Evolutionary conservation across 2,888 invertebrate genomes (phyloP), one percentile per base, ranked within the genome.

Genomic region (Nipponacmea schrenckii): DNA sequence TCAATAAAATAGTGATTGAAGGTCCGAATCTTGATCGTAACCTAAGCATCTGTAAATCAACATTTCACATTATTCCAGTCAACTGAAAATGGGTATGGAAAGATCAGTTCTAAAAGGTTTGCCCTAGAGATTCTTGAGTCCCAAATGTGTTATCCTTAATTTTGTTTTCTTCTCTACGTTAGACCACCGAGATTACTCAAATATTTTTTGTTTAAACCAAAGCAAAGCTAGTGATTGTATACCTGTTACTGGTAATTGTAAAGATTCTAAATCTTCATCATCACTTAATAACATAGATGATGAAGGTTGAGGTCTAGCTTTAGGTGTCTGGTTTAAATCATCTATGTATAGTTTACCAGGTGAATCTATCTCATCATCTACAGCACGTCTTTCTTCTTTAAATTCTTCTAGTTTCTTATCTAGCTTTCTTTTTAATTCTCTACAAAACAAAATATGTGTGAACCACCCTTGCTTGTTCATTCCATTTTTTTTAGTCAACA

Each of bases 361-460:
- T 20, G 20, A 56, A 56, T 56, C 20, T 50, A 45, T 46, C 14
- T 26, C 17, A 26, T 39, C 48, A n/a, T 10, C 48, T 44, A 31
- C 27, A 44, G 24, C 26, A 46, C 24, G 27, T 67, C 15, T 64
- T 31, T 14, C 62, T 64, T 56, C 56, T 45, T 77, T 76, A 7
- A 82, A 66, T 62, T 82, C 81, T 64, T 78, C 74, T 48, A 76
- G 75, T 65, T 81, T 82, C 67, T 74, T 76, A 24, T 79, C 77
- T 31, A 81, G 63, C 68, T 78, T 80, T 17, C 78, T 78, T 62
- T 77, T 78, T 68, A 83, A 73, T 27, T 81, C 83, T 74, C 83
- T 83, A 48, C 31, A 31, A 27, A 56, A 27, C 20, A 31, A 67
- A 31, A 67, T 17, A 15, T 27, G 26, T 26, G 14, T 20, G 45